Evolutionary conservation across 2,113 vertebrate genomes (phyloP).

Genomic region (Bufo bufo): DNA sequence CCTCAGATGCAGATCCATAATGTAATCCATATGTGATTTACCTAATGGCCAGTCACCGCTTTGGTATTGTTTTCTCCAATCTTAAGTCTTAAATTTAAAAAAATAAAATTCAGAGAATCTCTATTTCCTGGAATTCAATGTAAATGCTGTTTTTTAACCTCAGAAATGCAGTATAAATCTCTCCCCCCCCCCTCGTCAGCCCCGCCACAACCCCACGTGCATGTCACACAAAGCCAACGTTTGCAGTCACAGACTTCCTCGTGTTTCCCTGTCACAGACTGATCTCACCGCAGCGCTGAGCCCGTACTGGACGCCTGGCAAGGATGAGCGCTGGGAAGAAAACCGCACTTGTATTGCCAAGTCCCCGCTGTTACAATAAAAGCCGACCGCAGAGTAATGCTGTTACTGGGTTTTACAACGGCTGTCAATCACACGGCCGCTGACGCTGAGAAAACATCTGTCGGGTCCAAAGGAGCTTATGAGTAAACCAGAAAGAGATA

Average conservation of each 20-base stretch:
- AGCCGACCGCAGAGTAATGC: slow-evolving; percentile 77
- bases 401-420: slow-evolving; percentile 79
- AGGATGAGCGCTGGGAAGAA: slow-evolving; percentile 73
- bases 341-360: slow-evolving; percentile 79
- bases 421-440: slow-evolving; percentile 76
- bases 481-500: neutral
- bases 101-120: neutral
- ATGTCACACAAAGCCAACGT: neutral
- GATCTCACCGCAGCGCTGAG: slow-evolving; percentile 76
- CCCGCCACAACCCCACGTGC: neutral
- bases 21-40: neutral
- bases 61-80: neutral
- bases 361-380: slow-evolving; percentile 70
- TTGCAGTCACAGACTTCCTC: slow-evolving; percentile 50
- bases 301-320: slow-evolving; percentile 76
- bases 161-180: neutral
- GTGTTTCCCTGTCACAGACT: slow-evolving; percentile 66
- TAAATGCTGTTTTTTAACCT: slow-evolving; percentile 10
- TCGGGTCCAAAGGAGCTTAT: slow-evolving; percentile 49
- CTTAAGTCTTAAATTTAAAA: slow-evolving; percentile 1
- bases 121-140: slow-evolving; percentile 26
- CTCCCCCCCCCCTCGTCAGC: neutral
- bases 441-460: slow-evolving; percentile 64
- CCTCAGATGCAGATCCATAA: no score
- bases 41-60: neutral